Base-by-base conservation (phyloP, 1,140 invertebrate genomes). In the Lucilia sericata region DNA sequence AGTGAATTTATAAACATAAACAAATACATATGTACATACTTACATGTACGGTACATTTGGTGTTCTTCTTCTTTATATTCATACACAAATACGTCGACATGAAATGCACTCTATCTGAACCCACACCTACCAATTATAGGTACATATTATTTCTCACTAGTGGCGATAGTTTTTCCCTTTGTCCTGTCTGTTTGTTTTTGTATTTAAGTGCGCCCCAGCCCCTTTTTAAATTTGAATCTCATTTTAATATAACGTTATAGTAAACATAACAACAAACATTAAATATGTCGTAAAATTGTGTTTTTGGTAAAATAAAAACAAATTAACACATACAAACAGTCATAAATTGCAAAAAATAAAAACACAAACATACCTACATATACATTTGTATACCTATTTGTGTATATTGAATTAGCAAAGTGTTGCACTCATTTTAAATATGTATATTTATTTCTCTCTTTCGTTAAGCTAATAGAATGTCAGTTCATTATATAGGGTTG, bases 381-480 rank as follows among this genome's bases (percentile, higher is more conserved):
- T 10, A 42, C 5, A 42, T 10, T 42, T 42, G 2, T 70, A 42
- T 42, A 42, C 5, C 2, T 42, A 42, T 10, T 42, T 42, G 2
- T 70, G 65, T 19, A 47, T 42, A 78, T 51, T 80, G 42, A 51
- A 80, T 80, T 80, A 25, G 47, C 42, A 80, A 10, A 80, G 36
- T 78, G 8, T 19, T 80, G 75, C 76, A 49, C 19, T 49, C 21
- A 19, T 42, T 42, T 42, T 3, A 42, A 42, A 42, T 80, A 70
- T n/a, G 14, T 42, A n/a, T 78, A 42, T 78, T 78, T 78, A 42
- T 80, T 49, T 36, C 8, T 78, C 75, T 78, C 42, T 78, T 21
- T 78, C 47, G 76, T 49, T 70, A 21, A 70, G 19, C 75, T n/a
- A 47, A 78, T 19, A 42, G 55, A 60, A 60, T 60, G 55, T 60